A percentile compares a stretch with the other conserved stretches of the same genome.
These are phyloP conservation scores for Melanerpes aurifrons DNA, from an alignment of 2,113 vertebrate genomes.

Conservation along the genomic window DNA sequence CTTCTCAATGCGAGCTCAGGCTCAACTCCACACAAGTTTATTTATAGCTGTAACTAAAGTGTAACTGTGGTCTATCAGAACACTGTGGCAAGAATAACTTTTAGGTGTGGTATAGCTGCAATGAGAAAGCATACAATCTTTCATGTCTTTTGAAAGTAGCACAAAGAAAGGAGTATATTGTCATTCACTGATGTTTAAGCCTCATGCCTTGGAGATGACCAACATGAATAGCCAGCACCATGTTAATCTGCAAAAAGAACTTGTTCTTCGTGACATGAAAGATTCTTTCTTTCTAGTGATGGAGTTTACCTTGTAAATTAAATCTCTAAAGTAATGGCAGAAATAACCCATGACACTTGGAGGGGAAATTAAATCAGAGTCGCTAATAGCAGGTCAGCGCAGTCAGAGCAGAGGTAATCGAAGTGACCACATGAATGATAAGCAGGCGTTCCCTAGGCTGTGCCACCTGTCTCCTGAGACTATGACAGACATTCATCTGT, in stretches of 20 bases:
- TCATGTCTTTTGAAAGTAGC: constrained; percentile 39
- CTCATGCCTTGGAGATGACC: constrained; percentile 51
- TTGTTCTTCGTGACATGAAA: constrained; percentile 73
- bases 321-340: constrained; percentile 81
- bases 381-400: constrained; percentile 80
- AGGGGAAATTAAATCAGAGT: constrained; percentile 86
- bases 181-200: constrained; percentile 60
- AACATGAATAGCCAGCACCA: constrained; percentile 71
- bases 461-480: constrained; percentile 68
- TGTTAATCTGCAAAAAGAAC: constrained; percentile 75
- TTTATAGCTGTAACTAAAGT: neutral
- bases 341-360: constrained; percentile 79
- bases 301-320: constrained; percentile 81
- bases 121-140: constrained; percentile 34
- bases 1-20: neutral
- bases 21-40: neutral
- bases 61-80: neutral
- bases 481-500: constrained; percentile 72
- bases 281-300: constrained; percentile 72
- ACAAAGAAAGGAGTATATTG: constrained; percentile 22
- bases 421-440: constrained; percentile 83
- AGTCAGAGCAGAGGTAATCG: constrained; percentile 75
- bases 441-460: constrained; percentile 68
- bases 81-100: neutral
- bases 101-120: neutral